Conservation (phyloP, 2,113 vertebrate species). For the Asarcornis scutulata region DNA sequence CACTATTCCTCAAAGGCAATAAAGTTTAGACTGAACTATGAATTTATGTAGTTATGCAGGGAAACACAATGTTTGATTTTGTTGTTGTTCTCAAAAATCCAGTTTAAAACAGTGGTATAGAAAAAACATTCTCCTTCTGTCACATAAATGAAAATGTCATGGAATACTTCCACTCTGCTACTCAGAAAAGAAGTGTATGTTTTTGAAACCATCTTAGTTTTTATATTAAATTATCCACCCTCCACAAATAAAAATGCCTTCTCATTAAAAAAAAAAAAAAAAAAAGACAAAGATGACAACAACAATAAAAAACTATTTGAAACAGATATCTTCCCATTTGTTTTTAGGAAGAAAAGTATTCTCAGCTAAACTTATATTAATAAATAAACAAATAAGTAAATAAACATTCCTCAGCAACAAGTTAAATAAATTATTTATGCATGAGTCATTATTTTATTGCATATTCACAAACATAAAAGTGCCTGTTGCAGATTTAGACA, state of each 20-base stretch:
- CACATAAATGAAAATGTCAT: not conserved
- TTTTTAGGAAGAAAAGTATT: not conserved
- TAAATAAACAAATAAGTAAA: not conserved
- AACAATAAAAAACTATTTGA: not conserved
- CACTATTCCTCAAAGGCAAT: not conserved
- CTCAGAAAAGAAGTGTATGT: not conserved
- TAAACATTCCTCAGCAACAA: not conserved
- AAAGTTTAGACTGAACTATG: not conserved
- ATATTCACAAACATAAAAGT: not conserved
- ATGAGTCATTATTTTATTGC: not conserved
- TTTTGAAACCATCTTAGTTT: not conserved
- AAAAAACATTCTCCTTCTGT: not conserved
- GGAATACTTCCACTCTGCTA: not conserved
- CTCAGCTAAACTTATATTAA: not conserved
- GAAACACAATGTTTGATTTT: not conserved
- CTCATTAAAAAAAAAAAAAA: not conserved
- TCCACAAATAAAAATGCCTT: not conserved
- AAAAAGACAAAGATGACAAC: not conserved
- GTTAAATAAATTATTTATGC: constrained; percentile 12
- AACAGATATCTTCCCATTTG: not conserved
- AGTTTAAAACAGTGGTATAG: not conserved
- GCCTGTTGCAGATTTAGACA: not conserved
- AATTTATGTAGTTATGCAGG: not conserved
- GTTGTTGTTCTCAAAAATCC: not conserved
- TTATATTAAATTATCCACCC: not conserved